Conservation (phyloP, 2,113 vertebrate genomes). For the Cinclus mexicanus region DNA sequence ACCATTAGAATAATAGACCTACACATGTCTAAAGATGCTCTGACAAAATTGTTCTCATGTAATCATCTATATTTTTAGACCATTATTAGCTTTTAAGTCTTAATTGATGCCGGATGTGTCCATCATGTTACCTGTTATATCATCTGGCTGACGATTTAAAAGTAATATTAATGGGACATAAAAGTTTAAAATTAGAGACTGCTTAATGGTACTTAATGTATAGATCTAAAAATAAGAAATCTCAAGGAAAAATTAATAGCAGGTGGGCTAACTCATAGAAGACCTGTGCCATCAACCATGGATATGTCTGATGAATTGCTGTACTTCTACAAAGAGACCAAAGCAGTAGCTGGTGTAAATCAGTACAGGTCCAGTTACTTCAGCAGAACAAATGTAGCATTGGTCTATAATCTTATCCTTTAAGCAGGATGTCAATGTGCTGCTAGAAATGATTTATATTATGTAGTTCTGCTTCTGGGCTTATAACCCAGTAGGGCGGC, state of each 20-base stretch:
- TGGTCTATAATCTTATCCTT: background rate
- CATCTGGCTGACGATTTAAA: conserved; percentile 16
- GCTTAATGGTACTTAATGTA: conserved; percentile 6
- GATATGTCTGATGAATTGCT: background rate
- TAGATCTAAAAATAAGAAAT: conserved; percentile 52
- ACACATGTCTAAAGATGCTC: background rate
- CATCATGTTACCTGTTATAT: conserved; percentile 22
- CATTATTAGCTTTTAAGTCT: conserved; percentile 17
- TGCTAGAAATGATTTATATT: background rate
- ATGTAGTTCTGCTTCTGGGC: background rate
- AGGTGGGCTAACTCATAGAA: background rate
- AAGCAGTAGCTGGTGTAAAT: background rate
- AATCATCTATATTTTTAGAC: conserved; percentile 36
- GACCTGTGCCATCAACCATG: background rate
- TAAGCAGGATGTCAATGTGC: background rate
- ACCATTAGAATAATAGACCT: background rate
- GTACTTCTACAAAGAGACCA: background rate
- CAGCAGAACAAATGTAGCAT: background rate
- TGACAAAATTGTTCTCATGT: background rate
- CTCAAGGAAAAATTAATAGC: background rate
- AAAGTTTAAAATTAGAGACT: conserved; percentile 33
- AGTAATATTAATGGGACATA: conserved; percentile 22
- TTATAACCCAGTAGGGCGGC: background rate
- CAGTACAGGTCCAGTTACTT: background rate
- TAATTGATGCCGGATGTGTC: background rate